phyloP scores from a whole-genome alignment of 2,113 vertebrate genomes.

The Tyto alba region DNA sequence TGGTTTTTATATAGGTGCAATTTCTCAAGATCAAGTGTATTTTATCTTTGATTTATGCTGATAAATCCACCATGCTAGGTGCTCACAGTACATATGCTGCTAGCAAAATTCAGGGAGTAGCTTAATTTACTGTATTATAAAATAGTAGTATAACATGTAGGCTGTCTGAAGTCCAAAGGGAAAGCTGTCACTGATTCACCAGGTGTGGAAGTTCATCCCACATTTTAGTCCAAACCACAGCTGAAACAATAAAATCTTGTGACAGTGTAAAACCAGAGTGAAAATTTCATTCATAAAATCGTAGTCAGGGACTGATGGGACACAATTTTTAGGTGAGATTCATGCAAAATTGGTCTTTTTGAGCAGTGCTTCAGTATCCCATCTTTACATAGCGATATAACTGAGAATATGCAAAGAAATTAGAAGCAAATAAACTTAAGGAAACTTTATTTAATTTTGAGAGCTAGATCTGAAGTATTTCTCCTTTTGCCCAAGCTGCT shows the following conservation, averaged over 20 bases:
- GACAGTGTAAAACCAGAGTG: neutral
- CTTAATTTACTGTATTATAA: neutral
- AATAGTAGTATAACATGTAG: neutral
- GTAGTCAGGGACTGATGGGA: neutral
- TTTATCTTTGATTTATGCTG: neutral
- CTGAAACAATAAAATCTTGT: neutral
- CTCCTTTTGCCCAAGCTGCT: neutral
- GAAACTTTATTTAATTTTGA: neutral
- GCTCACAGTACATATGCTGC: neutral
- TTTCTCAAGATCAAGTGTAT: neutral
- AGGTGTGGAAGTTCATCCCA: neutral
- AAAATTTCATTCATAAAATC: neutral
- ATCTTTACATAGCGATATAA: neutral
- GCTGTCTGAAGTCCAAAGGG: neutral
- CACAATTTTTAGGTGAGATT: accelerated
- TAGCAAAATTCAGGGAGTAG: neutral
- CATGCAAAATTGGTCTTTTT: neutral
- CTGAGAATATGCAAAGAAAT: neutral
- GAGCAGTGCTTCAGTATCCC: neutral
- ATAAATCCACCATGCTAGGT: neutral
- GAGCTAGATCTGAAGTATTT: neutral
- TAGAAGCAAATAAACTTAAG: neutral
- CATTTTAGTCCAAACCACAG: neutral
- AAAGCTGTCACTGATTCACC: neutral
- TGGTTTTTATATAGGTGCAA: neutral